These are phyloP conservation scores for Lobophora halterata DNA, from an alignment of 2,888 invertebrate genomes.

Conservation along the genomic window DNA sequence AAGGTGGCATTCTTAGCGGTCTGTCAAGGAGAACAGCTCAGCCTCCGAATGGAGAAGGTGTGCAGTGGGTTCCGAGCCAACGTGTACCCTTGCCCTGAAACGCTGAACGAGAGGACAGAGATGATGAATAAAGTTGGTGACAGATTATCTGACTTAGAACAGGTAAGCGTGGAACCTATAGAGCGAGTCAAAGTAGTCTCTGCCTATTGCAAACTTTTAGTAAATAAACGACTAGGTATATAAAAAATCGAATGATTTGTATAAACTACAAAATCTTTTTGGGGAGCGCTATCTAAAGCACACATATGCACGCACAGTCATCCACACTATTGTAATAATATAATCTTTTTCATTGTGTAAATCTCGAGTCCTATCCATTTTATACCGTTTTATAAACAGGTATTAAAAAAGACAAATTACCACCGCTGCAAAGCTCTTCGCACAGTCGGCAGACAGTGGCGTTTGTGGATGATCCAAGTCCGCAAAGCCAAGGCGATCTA, in stretches of 20 bases:
- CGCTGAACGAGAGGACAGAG: conserved; percentile 86
- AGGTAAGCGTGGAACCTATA: conserved; percentile 79
- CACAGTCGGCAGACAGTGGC: conserved; percentile 89
- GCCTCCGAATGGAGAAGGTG: conserved; percentile 90
- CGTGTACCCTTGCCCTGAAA: conserved; percentile 92
- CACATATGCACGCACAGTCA: too few species aligned
- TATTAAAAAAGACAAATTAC: conserved; percentile 90
- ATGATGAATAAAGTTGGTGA: conserved; percentile 89
- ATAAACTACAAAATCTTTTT: too few species aligned
- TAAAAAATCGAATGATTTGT: too few species aligned
- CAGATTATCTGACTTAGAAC: conserved; percentile 88
- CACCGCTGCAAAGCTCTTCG: conserved; percentile 91
- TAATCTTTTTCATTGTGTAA: too few species aligned
- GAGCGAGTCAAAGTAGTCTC: not conserved
- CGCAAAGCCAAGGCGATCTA: conserved; percentile 94
- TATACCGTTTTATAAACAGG: too few species aligned
- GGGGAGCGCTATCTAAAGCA: too few species aligned
- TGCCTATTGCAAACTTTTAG: too few species aligned
- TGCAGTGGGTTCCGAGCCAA: conserved; percentile 94
- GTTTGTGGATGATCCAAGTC: conserved; percentile 90
- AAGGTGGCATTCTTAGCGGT: conserved; percentile 92
- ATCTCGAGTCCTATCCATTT: too few species aligned
- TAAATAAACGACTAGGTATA: too few species aligned
- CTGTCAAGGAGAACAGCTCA: conserved; percentile 92
- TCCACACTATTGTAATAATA: too few species aligned